Conservation (phyloP, 2,113 vertebrate genomes). For the Choloepus hoffmanni region DNA sequence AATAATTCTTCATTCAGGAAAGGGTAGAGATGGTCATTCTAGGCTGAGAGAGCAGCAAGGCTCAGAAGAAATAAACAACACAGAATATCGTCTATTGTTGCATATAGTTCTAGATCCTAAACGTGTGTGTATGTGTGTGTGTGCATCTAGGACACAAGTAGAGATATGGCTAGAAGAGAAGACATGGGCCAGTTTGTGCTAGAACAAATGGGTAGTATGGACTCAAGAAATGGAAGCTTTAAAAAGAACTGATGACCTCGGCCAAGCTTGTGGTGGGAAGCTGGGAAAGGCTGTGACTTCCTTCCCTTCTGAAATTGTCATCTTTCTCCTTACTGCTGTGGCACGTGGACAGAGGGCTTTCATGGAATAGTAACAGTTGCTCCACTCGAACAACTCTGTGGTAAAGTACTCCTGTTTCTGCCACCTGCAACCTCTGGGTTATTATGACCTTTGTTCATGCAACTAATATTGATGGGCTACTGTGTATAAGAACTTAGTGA, state of each 20-base stretch:
- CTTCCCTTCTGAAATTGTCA: accelerated
- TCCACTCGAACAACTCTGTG: not conserved
- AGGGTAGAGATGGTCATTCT: not conserved
- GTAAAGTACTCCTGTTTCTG: not conserved
- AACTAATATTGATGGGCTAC: not conserved
- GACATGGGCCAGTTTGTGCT: not conserved
- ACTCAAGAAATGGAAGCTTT: not conserved
- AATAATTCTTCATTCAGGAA: not conserved
- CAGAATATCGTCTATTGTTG: not conserved
- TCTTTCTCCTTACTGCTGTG: accelerated
- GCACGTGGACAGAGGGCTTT: not conserved
- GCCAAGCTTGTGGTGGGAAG: accelerated
- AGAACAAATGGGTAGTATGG: not conserved
- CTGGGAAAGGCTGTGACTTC: accelerated
- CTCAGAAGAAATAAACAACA: not conserved
- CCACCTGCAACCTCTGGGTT: not conserved
- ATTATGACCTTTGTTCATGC: not conserved
- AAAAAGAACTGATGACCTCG: not conserved
- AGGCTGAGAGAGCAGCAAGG: not conserved
- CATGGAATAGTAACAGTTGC: not conserved
- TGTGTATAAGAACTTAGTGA: not conserved
- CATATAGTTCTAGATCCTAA: not conserved
- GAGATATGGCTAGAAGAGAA: not conserved
- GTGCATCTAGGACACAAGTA: not conserved
- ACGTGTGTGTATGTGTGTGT: not conserved